These are phyloP conservation scores for Marmota flaviventris DNA, from an alignment of 2,113 vertebrate species.

Conservation along the genomic window DNA sequence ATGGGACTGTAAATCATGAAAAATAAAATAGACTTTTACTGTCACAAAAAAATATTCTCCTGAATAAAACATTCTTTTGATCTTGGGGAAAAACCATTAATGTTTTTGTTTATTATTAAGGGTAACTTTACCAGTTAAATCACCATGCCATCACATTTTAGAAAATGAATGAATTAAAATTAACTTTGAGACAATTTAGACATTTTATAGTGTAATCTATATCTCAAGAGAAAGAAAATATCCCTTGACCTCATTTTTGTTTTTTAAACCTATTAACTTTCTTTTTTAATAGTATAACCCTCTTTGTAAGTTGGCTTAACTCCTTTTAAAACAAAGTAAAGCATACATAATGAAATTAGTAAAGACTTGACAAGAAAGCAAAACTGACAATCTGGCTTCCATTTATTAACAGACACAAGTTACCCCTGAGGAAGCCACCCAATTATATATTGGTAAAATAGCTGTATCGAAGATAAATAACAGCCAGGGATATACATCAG, in stretches of 20 bases:
- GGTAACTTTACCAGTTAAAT: neutral
- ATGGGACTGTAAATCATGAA: neutral
- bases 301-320: neutral
- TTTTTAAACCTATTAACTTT: neutral
- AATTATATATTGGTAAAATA: neutral
- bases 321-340: neutral
- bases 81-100: neutral
- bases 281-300: neutral
- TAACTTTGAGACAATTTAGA: conserved; percentile 18
- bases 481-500: neutral
- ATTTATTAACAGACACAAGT: neutral
- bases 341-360: neutral
- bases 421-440: neutral
- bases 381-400: neutral
- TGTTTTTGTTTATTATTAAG: neutral
- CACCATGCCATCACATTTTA: neutral
- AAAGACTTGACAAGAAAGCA: neutral
- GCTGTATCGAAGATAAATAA: neutral
- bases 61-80: conserved; percentile 30
- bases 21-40: neutral
- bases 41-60: neutral
- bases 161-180: conserved; percentile 24
- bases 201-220: neutral
- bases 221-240: neutral
- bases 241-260: neutral